Evolutionary conservation across 2,888 invertebrate genomes (phyloP).

Genomic region (Noctua janthina): DNA sequence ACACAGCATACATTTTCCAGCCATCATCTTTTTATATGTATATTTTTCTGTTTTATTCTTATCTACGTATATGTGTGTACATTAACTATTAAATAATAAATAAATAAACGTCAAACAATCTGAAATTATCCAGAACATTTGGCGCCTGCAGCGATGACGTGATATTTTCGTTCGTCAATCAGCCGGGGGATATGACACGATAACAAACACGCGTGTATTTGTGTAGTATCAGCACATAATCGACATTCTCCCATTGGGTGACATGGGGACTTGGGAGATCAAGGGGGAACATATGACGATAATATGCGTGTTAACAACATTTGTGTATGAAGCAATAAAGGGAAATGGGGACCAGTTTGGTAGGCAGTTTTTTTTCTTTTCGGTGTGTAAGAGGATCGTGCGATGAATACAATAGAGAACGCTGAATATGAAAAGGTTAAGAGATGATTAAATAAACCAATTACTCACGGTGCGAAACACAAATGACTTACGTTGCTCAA

Average conservation of each 20-base stretch:
- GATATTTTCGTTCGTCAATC: conserved; percentile 43
- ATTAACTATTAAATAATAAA: neutral
- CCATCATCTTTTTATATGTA: neutral
- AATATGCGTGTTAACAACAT: conserved; percentile 46
- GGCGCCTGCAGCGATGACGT: conserved; percentile 4
- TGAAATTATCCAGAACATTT: neutral
- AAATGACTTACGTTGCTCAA: too few species aligned
- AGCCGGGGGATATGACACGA: conserved; percentile 29
- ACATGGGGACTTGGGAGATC: neutral
- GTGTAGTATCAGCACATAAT: conserved; percentile 37
- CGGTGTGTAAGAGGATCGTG: neutral
- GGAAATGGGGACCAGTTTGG: neutral
- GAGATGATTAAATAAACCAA: neutral
- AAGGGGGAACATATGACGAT: conserved; percentile 26
- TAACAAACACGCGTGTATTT: conserved; percentile 45
- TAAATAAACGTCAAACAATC: neutral
- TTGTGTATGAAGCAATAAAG: conserved; percentile 12
- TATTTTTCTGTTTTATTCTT: neutral
- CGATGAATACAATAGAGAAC: neutral
- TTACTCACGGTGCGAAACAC: too few species aligned
- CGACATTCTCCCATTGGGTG: conserved; percentile 23
- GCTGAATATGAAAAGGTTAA: neutral
- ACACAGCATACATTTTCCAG: neutral
- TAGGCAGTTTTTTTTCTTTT: neutral
- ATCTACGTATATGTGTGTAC: neutral